Conservation (phyloP, 2,113 vertebrate genomes). For the Capreolus pygargus region DNA sequence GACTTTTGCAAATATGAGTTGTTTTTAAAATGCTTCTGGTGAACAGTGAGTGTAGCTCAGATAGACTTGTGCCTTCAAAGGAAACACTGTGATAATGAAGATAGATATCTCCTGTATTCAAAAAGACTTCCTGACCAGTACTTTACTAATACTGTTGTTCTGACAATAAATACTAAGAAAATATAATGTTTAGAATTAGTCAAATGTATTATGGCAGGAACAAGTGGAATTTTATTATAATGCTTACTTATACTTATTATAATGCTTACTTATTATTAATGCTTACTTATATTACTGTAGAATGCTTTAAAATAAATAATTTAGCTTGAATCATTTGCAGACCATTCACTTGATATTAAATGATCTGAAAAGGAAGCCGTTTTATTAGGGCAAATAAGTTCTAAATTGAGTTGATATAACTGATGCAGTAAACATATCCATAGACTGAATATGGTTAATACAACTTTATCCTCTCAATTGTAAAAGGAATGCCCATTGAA, state of each 20-base stretch:
- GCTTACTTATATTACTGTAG: neutral
- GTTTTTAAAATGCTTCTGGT: constrained; percentile 33
- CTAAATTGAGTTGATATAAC: constrained; percentile 9
- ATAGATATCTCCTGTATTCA: neutral
- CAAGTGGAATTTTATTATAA: constrained; percentile 28
- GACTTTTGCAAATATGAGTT: constrained; percentile 42
- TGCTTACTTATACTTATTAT: constrained; percentile 32
- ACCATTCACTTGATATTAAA: constrained; percentile 49
- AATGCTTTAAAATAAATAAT: neutral
- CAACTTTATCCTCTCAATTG: neutral
- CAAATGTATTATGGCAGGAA: neutral
- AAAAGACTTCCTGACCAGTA: constrained; percentile 23
- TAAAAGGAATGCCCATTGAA: neutral
- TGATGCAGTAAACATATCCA: neutral
- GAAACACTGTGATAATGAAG: neutral
- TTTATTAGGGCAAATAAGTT: constrained; percentile 40
- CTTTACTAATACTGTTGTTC: constrained; percentile 2
- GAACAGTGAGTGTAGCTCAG: neutral
- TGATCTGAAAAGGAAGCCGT: neutral
- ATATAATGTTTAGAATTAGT: neutral
- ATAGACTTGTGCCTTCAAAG: constrained; percentile 19
- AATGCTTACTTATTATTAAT: constrained; percentile 14
- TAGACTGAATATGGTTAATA: neutral
- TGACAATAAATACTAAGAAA: neutral
- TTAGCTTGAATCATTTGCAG: neutral